Evolutionary conservation across 64 coral and sea anemone species (phyloP), one percentile per base, ranked within the genome.

Genomic region (Pachyseris speciosa): DNA sequence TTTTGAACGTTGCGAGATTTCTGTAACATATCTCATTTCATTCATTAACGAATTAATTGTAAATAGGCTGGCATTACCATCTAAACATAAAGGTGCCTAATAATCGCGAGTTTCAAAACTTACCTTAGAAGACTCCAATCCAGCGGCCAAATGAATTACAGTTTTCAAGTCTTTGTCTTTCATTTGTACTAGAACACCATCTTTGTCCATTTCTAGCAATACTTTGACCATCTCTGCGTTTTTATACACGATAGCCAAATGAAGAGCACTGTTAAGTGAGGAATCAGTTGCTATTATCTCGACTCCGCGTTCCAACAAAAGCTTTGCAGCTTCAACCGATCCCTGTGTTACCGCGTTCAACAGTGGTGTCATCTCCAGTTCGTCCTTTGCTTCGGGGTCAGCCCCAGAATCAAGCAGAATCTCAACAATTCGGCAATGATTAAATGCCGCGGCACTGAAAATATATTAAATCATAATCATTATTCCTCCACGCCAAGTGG

Each of bases 251-350:
- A 81, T 13, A 39, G 77, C 77, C 77, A 81, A 81, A 81, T 81
- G 77, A 63, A 81, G 33, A 39, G 51, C 55, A 39, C 77, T 81
- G 37, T 81, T 81, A 1, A 81, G 9, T 26, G 53, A 40, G 63
- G 31, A n/a, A 26, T 92, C 79, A 0, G 11, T 32, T 22, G 67
- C n/a, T 44, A 20, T 70, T 2, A 74, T 69, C 3, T 73, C 29
- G 0, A 67, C 89, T 71, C 89, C 89, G 24, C 58, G 69, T 22
- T 73, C 67, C 28, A 84, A 37, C 11, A 92, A 39, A 38, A 84
- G 16, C 33, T 63, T 83, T 15, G 64, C 28, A 24, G 66, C 66
- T 29, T 53, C 24, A 20, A 71, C 9, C n/a, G 52, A 34, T 60
- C 77, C 77, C 1, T 59, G 53, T 10, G 51, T 81, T 34, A 81